Conservation (phyloP, 1,140 invertebrate species). For the Aphelinus atriplicis region DNA sequence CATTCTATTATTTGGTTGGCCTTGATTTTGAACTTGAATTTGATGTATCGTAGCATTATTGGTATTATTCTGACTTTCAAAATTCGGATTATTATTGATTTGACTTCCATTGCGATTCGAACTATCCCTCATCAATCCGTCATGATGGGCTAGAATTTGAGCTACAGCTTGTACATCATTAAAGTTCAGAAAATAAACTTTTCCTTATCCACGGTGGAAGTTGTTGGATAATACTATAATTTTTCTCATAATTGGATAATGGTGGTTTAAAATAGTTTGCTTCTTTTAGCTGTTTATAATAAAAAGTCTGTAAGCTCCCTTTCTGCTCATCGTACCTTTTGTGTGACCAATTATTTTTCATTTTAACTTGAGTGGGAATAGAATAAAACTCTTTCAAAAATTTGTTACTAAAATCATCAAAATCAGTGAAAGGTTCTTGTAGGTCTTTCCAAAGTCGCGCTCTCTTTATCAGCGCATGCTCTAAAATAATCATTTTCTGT, state of each 20-base stretch:
- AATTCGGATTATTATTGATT: not conserved
- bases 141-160: slow-evolving; percentile 36
- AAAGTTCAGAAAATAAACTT: slow-evolving; percentile 27
- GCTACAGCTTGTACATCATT: slow-evolving; percentile 16
- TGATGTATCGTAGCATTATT: too few species aligned
- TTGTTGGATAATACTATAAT: slow-evolving; percentile 39
- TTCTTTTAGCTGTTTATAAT: slow-evolving; percentile 26
- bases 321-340: slow-evolving; percentile 16
- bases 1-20: too few species aligned
- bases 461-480: not conserved
- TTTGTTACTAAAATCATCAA: slow-evolving; percentile 13
- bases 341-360: slow-evolving; percentile 33
- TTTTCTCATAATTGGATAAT: not conserved
- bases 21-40: too few species aligned
- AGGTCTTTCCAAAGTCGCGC: not conserved
- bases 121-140: too few species aligned
- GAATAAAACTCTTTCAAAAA: slow-evolving; percentile 38
- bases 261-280: slow-evolving; percentile 19
- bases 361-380: slow-evolving; percentile 19
- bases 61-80: too few species aligned
- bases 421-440: not conserved
- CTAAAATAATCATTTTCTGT: not conserved
- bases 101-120: not conserved
- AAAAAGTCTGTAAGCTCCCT: slow-evolving; percentile 24
- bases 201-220: slow-evolving; percentile 27